Evolutionary conservation across 1,140 invertebrate species (phyloP), one percentile per base, ranked within the genome.

Genomic region (Drosophila bocki): DNA sequence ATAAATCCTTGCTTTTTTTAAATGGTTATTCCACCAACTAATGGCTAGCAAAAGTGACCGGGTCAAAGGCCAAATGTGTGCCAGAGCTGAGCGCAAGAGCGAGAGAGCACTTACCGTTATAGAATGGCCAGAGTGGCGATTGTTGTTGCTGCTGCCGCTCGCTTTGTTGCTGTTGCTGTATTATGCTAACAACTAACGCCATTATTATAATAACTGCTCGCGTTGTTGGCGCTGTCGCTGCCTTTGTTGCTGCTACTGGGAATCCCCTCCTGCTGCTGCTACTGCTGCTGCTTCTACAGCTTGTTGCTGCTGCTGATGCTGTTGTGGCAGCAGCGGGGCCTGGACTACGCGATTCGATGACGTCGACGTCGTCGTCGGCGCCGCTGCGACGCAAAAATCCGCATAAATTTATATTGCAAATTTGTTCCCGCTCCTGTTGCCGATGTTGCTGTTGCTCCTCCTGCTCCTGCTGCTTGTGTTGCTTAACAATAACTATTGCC

Each of bases 101-200:
- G 33, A 37, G 45, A 37, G 48, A 48, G 72, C 75, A 83, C 84
- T 88, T 87, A 87, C 84, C 84, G 69, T 75, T 75, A 65, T 47
- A 78, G 51, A 88, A 81, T 83, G 80, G 84, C 83, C 84, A 83
- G 54, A 67, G 77, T 64, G 59, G 54, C 51, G 59, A 45, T 71
- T 82, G 69, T 70, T 78, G 51, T 56, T 63, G 17, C 12, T 69
- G 47, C 19, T 39, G 69, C 32, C 19, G 35, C 12, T 41, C 17
- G n/a, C n/a, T 15, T 39, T 62, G 53, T 45, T 86, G 79, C 51
- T 86, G 62, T 65, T 86, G 67, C 58, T 87, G 83, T 77, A 72
- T 81, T 88, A 88, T 87, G 80, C 62, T 88, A 80, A 88, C 86
- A 88, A 87, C 77, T 83, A 88, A 75, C 84, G 77, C 74, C 80